Evolutionary conservation across 30 jellyfish, hydroid and myxozoan genomes (phyloP).

Genomic region (Hydractinia echinata): DNA sequence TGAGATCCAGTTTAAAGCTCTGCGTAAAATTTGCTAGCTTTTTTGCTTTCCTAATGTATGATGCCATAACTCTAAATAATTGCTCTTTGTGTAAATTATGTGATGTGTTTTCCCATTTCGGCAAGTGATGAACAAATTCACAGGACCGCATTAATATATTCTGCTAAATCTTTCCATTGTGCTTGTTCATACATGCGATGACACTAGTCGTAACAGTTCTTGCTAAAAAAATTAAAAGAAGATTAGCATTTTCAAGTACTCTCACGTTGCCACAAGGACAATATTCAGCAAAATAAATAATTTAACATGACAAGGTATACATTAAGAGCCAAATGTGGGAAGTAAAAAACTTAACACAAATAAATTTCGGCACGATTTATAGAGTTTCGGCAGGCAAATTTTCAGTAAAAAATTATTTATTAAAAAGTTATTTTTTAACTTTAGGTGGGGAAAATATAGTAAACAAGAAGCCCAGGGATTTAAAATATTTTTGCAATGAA

Average conservation of each 20-base stretch:
- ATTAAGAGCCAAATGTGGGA: too few species aligned
- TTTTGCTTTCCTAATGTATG: neutral
- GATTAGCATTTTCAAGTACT: too few species aligned
- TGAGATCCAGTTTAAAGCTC: too few species aligned
- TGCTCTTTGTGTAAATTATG: constrained; percentile 16
- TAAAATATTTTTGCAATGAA: too few species aligned
- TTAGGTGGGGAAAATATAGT: neutral
- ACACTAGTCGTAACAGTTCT: neutral
- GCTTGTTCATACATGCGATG: neutral
- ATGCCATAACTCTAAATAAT: constrained; percentile 10
- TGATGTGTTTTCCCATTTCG: constrained; percentile 3
- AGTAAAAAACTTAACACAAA: too few species aligned
- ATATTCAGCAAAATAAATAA: too few species aligned
- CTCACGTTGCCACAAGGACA: too few species aligned
- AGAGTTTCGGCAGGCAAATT: neutral
- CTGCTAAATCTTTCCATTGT: constrained; percentile 3
- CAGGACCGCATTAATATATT: neutral
- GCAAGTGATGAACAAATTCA: neutral
- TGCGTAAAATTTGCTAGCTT: neutral
- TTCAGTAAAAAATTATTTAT: neutral
- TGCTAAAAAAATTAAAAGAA: neutral
- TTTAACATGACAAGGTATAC: too few species aligned
- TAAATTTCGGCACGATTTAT: neutral
- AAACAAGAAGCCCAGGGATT: neutral
- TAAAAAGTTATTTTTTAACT: neutral